phyloP scores from a whole-genome alignment of 35 echinoderm and acorn worm species.

The Lytechinus variegatus region DNA sequence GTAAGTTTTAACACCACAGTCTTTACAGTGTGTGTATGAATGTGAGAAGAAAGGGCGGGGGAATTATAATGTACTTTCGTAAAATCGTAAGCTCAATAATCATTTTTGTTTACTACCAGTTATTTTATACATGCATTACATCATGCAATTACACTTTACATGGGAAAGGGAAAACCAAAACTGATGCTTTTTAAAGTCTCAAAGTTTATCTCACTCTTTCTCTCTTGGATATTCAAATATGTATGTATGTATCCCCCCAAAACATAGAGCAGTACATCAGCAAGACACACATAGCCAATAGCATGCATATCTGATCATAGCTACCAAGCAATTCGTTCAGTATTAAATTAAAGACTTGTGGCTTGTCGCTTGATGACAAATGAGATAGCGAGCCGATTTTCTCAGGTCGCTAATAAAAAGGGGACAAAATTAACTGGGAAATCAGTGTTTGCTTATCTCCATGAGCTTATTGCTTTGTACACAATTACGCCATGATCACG shows the following conservation, averaged over 20 bases:
- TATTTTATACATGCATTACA: too few relatives aligned
- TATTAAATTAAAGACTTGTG: background rate
- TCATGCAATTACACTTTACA: too few relatives aligned
- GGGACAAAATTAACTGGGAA: constrained; percentile 16
- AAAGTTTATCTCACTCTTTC: background rate
- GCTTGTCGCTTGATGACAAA: constrained; percentile 16
- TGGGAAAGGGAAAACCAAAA: too few relatives aligned
- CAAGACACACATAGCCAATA: background rate
- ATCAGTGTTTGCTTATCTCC: constrained; percentile 14
- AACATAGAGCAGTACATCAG: too few relatives aligned
- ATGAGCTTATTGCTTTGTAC: constrained; percentile 22
- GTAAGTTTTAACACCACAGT: too few relatives aligned
- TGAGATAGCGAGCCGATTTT: background rate
- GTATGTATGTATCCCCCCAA: too few relatives aligned
- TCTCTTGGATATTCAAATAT: background rate
- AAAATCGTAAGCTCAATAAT: too few relatives aligned
- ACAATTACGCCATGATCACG: background rate
- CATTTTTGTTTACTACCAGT: too few relatives aligned
- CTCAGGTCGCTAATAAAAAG: background rate
- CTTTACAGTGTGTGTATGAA: too few relatives aligned
- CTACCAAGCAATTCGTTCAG: background rate
- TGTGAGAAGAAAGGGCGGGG: too few relatives aligned
- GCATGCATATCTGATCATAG: background rate
- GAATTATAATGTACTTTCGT: too few relatives aligned
- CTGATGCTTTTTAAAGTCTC: background rate